A percentile compares a stretch with the other conserved stretches of the same genome.
phyloP scores from a whole-genome alignment of 2,113 vertebrate genomes.

The Hassar affinis region DNA sequence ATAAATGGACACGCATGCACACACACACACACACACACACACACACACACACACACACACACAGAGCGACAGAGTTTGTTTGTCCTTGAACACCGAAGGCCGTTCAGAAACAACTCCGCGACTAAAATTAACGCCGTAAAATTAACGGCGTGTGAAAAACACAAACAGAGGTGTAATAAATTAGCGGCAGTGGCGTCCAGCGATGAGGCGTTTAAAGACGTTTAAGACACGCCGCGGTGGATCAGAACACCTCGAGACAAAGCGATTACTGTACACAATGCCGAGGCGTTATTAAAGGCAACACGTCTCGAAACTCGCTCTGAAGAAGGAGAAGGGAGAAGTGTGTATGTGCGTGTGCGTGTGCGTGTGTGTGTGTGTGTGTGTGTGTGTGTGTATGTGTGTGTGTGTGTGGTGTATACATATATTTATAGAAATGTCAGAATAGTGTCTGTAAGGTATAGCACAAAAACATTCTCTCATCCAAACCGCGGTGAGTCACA shows the following conservation, averaged over 20 bases:
- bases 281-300: neutral
- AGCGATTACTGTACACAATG: neutral
- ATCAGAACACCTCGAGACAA: neutral
- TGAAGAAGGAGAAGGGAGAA: neutral
- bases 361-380: neutral
- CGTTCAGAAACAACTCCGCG: neutral
- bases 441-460: neutral
- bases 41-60: neutral
- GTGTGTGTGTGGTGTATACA: neutral
- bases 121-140: constrained; percentile 19
- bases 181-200: neutral
- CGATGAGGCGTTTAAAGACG: neutral
- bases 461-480: neutral
- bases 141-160: constrained; percentile 24
- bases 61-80: constrained; percentile 13
- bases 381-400: neutral
- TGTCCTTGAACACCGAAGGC: constrained; percentile 12
- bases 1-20: neutral
- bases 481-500: neutral
- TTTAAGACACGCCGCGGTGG: neutral
- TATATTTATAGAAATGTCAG: neutral
- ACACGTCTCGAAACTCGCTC: neutral
- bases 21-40: neutral
- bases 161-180: constrained; percentile 25
- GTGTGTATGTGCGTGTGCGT: neutral